Base-by-base conservation (phyloP, 2,113 vertebrate genomes). In the Xenus cinereus region DNA sequence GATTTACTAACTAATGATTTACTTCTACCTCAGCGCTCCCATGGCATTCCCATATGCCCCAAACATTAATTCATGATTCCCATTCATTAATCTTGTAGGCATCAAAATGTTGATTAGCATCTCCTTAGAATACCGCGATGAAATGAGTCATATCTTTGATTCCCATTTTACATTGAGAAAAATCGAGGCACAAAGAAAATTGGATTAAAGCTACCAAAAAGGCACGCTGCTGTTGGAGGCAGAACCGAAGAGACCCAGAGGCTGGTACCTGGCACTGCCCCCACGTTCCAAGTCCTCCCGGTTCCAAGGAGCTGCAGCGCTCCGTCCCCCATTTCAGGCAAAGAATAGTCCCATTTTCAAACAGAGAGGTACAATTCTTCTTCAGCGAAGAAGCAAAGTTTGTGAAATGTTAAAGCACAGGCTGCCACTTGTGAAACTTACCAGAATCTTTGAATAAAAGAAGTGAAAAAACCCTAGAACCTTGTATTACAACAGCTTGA, bases 251-350 rank as follows among this genome's bases (percentile, higher is more conserved):
- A 57, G 64, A 8, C 7, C 7, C 35, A 0, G 18, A 37, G 54
- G 50, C 30, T 24, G 50, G 37, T 53, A 21, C n/a, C 84, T 37
- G 27, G 62, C 50, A 33, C 37, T 76, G 64, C 59, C 57, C 57
- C 82, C 0, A 0, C 4, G 30, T 50, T 30, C 50, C 0, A 4
- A 30, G n/a, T 2, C 45, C 51, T 48, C 26, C 2, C 1, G 0
- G n/a, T 6, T 13, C 72, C 5, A 3, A 0, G 1, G 6, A 33
- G 24, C 21, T 3, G 1, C 51, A 43, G 17, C 21, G 51, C 30
- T 59, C 24, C 1, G 0, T 0, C 57, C 53, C 12, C 19, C 33
- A 10, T 10, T 68, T 39, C 32, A 21, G 3, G 3, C 54, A 32
- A 56, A 35, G 4, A 64, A 27, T 0, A 0, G 41, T 10, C 48